Percentiles rank a stretch among this genome's conserved stretches.
These are phyloP conservation scores for Ostrea edulis DNA, from an alignment of 1,140 invertebrate species.

Conservation along the genomic window DNA sequence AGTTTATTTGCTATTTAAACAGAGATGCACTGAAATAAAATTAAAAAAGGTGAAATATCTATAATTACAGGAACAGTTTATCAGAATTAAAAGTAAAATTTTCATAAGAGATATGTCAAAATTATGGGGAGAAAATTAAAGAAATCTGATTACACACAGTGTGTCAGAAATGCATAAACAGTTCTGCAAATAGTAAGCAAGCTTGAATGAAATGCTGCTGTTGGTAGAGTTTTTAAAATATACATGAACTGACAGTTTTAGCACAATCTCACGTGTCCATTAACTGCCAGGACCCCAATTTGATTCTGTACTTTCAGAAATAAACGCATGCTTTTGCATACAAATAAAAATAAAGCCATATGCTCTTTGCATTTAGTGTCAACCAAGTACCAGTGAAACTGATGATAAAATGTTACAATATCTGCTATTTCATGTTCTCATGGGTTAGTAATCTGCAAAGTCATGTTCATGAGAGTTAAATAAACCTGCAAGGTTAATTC, in stretches of 20 bases:
- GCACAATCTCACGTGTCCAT: too few species aligned
- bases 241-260: too few species aligned
- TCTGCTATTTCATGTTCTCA: background rate
- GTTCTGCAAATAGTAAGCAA: too few species aligned
- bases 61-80: background rate
- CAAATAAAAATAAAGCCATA: background rate
- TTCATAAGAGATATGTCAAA: background rate
- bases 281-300: too few species aligned
- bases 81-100: background rate
- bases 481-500: background rate
- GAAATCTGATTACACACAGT: too few species aligned
- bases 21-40: background rate
- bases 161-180: too few species aligned
- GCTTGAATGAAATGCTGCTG: too few species aligned
- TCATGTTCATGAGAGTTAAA: background rate
- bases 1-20: background rate
- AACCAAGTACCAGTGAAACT: background rate
- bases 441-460: background rate
- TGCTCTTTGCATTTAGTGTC: background rate
- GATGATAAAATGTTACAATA: background rate
- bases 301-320: background rate
- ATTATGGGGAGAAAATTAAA: too few species aligned
- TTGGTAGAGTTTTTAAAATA: too few species aligned
- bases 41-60: background rate
- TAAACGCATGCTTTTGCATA: background rate